Percentiles rank a stretch among this genome's conserved stretches.
Conservation (phyloP, 2,888 invertebrate genomes). For the Anaspis maculata region DNA sequence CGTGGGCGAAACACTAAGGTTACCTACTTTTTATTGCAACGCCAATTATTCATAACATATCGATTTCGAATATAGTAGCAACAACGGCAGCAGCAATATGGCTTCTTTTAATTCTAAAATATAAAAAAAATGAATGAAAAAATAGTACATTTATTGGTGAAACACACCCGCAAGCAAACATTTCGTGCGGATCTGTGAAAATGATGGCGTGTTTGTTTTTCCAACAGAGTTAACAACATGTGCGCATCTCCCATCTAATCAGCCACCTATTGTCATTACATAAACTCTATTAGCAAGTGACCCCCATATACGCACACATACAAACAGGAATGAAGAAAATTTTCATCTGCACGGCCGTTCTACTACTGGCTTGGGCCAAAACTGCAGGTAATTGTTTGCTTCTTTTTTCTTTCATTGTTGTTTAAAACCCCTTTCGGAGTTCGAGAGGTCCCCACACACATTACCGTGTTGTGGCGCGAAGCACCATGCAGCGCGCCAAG, state of each 20-base stretch:
- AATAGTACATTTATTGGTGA: too few species aligned
- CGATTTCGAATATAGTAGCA: too few species aligned
- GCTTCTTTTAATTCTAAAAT: too few species aligned
- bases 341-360: slow-evolving; percentile 6
- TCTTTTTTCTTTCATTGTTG: neutral
- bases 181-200: slow-evolving; percentile 13
- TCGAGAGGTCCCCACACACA: too few species aligned
- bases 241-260: slow-evolving; percentile 19
- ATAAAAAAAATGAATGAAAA: too few species aligned
- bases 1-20: too few species aligned
- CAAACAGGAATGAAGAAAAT: slow-evolving; percentile 12
- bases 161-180: slow-evolving; percentile 15
- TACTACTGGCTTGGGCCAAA: slow-evolving; percentile 8
- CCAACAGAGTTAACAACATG: slow-evolving; percentile 23
- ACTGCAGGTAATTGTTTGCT: slow-evolving; percentile 9
- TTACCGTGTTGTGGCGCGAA: too few species aligned
- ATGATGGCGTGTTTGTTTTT: slow-evolving; percentile 20
- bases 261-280: slow-evolving; percentile 11
- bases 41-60: too few species aligned
- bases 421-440: too few species aligned
- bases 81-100: too few species aligned
- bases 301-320: slow-evolving; percentile 3
- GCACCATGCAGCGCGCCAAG: too few species aligned
- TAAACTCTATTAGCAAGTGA: slow-evolving; percentile 10
- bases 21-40: too few species aligned